phyloP scores from a whole-genome alignment of 2,888 invertebrate genomes.

The Drosophila aldrichi region DNA sequence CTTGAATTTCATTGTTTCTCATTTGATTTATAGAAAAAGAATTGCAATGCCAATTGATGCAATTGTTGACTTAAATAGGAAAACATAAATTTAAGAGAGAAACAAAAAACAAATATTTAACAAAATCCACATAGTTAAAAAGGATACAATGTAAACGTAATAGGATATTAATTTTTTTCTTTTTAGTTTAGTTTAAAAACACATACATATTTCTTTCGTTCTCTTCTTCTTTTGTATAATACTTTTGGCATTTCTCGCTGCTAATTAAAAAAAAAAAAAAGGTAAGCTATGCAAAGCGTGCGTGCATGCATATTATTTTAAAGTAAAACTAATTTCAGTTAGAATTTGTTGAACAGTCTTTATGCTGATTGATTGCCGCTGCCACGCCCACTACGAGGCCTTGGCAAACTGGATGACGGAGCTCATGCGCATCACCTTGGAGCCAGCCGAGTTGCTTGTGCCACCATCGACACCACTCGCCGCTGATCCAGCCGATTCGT shows the following conservation, averaged over 20 bases:
- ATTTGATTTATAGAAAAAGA: conserved; percentile 17
- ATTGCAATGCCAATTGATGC: conserved; percentile 48
- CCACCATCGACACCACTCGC: conserved; percentile 1
- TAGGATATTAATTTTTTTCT: conserved; percentile 42
- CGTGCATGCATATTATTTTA: conserved; percentile 4
- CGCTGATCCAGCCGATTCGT: not conserved
- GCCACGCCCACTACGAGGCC: conserved; percentile 86
- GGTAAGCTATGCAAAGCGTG: conserved; percentile 6
- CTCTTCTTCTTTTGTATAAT: conserved; percentile 55
- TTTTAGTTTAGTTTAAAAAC: conserved; percentile 32
- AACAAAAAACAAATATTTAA: conserved; percentile 47
- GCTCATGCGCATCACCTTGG: conserved; percentile 86
- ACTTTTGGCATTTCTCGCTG: conserved; percentile 76
- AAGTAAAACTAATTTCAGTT: conserved; percentile 74
- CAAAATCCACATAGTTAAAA: conserved; percentile 44
- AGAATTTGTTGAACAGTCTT: conserved; percentile 74
- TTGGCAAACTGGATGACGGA: conserved; percentile 95
- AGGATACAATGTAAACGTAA: conserved; percentile 46
- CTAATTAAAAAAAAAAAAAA: conserved; percentile 31
- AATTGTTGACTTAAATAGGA: conserved; percentile 18
- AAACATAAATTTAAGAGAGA: conserved; percentile 18
- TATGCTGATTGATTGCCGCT: conserved; percentile 61
- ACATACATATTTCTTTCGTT: conserved; percentile 46
- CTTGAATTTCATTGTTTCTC: conserved; percentile 22
- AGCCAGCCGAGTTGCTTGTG: conserved; percentile 17